Base-by-base conservation (phyloP, 2,113 vertebrate species). In the Plectropomus leopardus region DNA sequence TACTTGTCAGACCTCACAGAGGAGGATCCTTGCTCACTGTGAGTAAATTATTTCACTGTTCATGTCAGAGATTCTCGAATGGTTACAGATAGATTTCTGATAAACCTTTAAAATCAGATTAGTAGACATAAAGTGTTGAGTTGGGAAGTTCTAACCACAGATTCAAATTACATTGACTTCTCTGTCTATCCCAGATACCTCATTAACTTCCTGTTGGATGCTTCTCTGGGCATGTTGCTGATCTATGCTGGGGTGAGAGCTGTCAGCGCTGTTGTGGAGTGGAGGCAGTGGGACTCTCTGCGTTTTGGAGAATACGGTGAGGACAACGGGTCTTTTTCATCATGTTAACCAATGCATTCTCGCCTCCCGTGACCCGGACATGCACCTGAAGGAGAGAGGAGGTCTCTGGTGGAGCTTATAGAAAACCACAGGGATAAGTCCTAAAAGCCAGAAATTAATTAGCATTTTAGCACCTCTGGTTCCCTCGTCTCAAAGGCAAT, bases 291-390 rank as follows among this genome's bases (percentile, higher is more conserved):
- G 98, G 97, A 99, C 4, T 96, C 96, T 57, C 94, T 99, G 64
- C 98, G 98, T 40, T 99, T 99, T 36, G 98, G 98, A 65, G 98
- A 99, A 95, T 99, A 99, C 1, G 98, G 98, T 99, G 94, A 96
- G 76, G 73, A 40, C 17, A 5, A 0, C 68, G 17, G 32, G 32
- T 32, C 32, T 32, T 32, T 32, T 32, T 32, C 32, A 32, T 32
- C 6, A 32, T 32, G 32, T 6, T 32, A 6, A 32, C 32, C 6
- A 4, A 32, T 1, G 34, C 34, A 2, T 36, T 9, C 34, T 36
- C 34, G 34, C 34, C 34, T 10, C 34, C n/a, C n/a, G n/a, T n/a
- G n/a, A n/a, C n/a, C n/a, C n/a, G n/a, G n/a, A n/a, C n/a, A 36
- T 36, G 6, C 34, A 36, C 34, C 34, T 36, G 2, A 8, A 36